A percentile compares a stretch with the other conserved stretches of the same genome.
phyloP scores from a whole-genome alignment of 2,797 vertebrate species.

The Geotria australis region DNA sequence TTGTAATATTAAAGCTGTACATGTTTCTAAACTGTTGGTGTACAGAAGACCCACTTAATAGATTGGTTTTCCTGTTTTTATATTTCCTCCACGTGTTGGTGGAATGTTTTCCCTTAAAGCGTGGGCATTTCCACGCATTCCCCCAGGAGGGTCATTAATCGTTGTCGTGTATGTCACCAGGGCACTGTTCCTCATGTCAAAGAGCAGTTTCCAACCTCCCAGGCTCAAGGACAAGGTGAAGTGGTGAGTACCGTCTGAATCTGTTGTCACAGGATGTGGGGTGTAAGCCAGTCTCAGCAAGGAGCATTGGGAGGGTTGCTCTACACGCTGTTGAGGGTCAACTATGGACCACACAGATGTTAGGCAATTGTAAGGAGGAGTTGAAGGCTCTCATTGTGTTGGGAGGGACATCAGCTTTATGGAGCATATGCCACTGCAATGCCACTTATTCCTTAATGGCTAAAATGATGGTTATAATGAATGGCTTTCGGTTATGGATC shows the following conservation, averaged over 20 bases:
- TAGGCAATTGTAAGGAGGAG: too few species aligned
- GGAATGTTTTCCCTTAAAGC: too few species aligned
- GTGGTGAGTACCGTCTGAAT: slow-evolving; percentile 22
- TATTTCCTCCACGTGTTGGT: too few species aligned
- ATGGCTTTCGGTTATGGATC: not conserved
- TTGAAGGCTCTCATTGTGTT: too few species aligned
- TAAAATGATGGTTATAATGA: not conserved
- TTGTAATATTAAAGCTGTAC: too few species aligned
- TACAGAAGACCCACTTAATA: too few species aligned
- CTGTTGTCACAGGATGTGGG: not conserved
- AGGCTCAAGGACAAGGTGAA: slow-evolving; percentile 94
- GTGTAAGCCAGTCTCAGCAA: not conserved
- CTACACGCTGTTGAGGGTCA: slow-evolving; percentile 1
- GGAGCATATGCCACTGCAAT: not conserved
- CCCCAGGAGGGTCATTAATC: too few species aligned
- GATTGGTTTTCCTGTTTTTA: too few species aligned
- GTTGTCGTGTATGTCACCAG: slow-evolving; percentile 9
- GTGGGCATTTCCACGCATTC: too few species aligned
- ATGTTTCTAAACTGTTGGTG: too few species aligned
- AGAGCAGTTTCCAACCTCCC: slow-evolving; percentile 83
- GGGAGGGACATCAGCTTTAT: too few species aligned
- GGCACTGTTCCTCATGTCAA: slow-evolving; percentile 93
- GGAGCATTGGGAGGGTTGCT: not conserved
- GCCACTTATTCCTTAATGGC: not conserved
- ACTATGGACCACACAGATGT: too few species aligned